A percentile compares a stretch with the other conserved stretches of the same genome.
phyloP scores from a whole-genome alignment of 2,888 invertebrate species.

The Meloe dianella region DNA sequence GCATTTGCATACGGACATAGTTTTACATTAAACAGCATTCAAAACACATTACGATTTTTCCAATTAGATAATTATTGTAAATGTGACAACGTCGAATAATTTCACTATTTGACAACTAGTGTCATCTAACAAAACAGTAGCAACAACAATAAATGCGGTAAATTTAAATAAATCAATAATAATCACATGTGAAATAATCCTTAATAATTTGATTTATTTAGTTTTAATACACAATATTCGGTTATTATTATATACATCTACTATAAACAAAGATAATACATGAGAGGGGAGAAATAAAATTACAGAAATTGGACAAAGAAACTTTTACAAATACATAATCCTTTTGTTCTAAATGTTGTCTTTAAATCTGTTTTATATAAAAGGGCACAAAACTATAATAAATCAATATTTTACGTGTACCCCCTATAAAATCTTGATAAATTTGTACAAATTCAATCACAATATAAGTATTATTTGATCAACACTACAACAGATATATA shows the following conservation, averaged over 20 bases:
- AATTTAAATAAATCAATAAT: neutral
- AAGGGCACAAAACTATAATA: constrained; percentile 18
- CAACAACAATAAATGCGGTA: neutral
- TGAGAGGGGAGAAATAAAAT: constrained; percentile 36
- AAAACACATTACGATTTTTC: no score
- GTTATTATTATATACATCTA: constrained; percentile 40
- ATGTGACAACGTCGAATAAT: no score
- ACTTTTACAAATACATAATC: neutral
- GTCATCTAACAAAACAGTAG: no score
- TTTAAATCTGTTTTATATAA: constrained; percentile 13
- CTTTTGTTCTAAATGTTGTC: neutral
- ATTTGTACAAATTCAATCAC: constrained; percentile 39
- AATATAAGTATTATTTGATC: constrained; percentile 20
- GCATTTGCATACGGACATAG: no score
- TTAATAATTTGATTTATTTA: constrained; percentile 9
- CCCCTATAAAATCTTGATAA: constrained; percentile 21
- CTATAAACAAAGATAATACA: constrained; percentile 41
- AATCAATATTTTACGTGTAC: neutral
- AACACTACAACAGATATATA: constrained; percentile 13
- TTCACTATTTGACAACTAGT: no score
- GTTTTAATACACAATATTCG: constrained; percentile 37
- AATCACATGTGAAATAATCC: neutral
- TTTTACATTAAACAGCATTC: no score
- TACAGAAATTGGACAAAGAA: constrained; percentile 28
- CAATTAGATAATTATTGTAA: no score